Evolutionary conservation across 2,113 vertebrate species (phyloP), one percentile per base, ranked within the genome.

Genomic region (Aramus guarauna): DNA sequence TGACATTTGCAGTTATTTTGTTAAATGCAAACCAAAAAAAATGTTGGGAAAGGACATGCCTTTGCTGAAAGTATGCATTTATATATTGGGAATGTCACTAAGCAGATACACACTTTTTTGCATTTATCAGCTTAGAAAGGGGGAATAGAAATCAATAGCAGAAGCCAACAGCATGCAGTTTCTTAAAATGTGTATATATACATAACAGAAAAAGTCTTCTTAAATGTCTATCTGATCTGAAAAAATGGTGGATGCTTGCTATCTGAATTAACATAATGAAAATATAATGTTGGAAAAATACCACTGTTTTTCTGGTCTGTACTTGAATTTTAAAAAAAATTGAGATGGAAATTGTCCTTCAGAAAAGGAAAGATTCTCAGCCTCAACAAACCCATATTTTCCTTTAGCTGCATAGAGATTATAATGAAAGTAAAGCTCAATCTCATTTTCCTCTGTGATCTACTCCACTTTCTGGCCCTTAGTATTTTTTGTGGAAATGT

Each of bases 1-100:
- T 98, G 98, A 98, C 97, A 98, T 98, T 98, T 98, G 96, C 96
- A 63, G 97, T 98, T 98, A 98, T 98, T 98, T 98, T 97, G 97
- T 98, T 98, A 98, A 98, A 98, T 97, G 96, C 96, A 98, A 98
- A 97, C 97, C 92, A 96, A 86, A 88, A 95, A 96, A 97, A 96
- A 96, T 96, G 92, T 97, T 97, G 94, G 94, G 96, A 92, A 98
- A 98, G 96, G 96, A 95, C 93, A 92, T 78, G 95, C 87, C 69
- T 41, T 95, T 94, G 88, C 92, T 97, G 93, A 94, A 96, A 96
- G 92, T 94, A 96, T 90, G 91, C 87, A 77, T 97, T 97, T 97
- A 88, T 96, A 75, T 95, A 92, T 92, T 93, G 96, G 88, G 97
- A 97, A 95, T 94, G 82, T 96, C 86, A 82, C 64, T 62, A 85